Percentiles rank a stretch among this genome's conserved stretches.
Evolutionary conservation across 2,113 vertebrate genomes (phyloP).

Genomic region (Muntiacus reevesi): DNA sequence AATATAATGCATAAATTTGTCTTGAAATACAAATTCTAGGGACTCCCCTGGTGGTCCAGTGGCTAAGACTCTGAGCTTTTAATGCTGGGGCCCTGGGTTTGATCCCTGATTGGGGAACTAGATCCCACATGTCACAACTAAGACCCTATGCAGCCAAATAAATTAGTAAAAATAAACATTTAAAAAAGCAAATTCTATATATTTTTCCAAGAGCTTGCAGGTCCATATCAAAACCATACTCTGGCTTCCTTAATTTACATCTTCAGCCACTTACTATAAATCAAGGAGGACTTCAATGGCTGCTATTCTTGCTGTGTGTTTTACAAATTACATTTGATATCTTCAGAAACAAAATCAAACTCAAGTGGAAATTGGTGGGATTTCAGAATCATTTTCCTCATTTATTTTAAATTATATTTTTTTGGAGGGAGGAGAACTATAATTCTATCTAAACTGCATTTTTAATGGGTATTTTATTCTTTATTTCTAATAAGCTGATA

Average conservation of each 20-base stretch:
- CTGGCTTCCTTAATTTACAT: not conserved
- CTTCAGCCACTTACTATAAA: not conserved
- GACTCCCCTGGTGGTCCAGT: not conserved
- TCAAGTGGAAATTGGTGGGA: slow-evolving; percentile 11
- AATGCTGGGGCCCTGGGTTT: not conserved
- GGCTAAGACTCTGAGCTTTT: not conserved
- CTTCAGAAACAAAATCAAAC: slow-evolving; percentile 43
- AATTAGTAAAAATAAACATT: not conserved
- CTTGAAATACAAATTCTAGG: slow-evolving; percentile 11
- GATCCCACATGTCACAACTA: not conserved
- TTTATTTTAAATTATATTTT: slow-evolving; percentile 31
- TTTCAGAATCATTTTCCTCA: slow-evolving; percentile 20
- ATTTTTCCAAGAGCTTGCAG: not conserved
- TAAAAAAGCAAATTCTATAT: not conserved
- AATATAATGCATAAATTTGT: not conserved
- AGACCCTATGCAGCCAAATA: not conserved
- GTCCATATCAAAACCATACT: not conserved
- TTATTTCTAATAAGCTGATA: slow-evolving; percentile 71
- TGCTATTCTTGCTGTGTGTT: not conserved
- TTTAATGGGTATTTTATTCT: slow-evolving; percentile 57
- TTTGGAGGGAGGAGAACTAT: not conserved
- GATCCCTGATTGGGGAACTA: not conserved
- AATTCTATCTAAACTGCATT: slow-evolving; percentile 38
- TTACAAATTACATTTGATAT: slow-evolving; percentile 2
- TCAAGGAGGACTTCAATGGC: not conserved